phyloP scores from a whole-genome alignment of 2,113 vertebrate genomes.

The Microcebus griseorufus region DNA sequence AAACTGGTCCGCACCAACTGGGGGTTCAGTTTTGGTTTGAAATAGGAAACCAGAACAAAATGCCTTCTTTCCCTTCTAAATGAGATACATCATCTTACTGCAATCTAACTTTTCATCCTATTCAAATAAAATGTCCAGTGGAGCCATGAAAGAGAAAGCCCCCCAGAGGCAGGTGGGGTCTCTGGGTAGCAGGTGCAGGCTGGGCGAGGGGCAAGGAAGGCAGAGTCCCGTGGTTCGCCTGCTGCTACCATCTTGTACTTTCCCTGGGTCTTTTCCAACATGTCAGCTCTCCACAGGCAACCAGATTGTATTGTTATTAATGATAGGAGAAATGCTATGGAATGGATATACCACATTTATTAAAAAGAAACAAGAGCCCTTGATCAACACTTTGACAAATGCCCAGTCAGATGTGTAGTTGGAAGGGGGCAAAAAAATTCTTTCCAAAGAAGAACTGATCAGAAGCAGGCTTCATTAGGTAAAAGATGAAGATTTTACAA shows the following conservation, averaged over 20 bases:
- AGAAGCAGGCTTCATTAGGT: neutral
- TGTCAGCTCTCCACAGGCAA: slow-evolving; percentile 59
- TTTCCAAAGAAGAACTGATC: neutral
- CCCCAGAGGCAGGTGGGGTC: neutral
- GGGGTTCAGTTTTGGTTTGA: neutral
- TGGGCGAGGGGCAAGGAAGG: neutral
- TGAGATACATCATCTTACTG: neutral
- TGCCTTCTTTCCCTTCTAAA: neutral
- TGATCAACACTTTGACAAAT: slow-evolving; percentile 59
- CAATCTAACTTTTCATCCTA: neutral
- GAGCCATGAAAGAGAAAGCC: neutral
- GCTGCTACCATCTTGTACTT: neutral
- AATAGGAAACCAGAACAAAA: neutral
- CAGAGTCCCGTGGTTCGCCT: neutral
- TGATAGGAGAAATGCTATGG: slow-evolving; percentile 34
- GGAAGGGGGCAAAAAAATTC: neutral
- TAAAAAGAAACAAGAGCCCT: slow-evolving; percentile 50
- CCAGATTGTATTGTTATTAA: slow-evolving; percentile 51
- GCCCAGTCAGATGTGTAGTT: neutral
- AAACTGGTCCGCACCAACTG: neutral
- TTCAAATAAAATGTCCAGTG: neutral
- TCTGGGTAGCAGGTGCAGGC: neutral
- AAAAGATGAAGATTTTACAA: neutral
- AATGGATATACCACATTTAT: slow-evolving; percentile 18
- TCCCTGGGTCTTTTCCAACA: slow-evolving; percentile 33